Base-by-base conservation (phyloP, 2,797 vertebrate species). In the Typhlichthys eigenmanni region DNA sequence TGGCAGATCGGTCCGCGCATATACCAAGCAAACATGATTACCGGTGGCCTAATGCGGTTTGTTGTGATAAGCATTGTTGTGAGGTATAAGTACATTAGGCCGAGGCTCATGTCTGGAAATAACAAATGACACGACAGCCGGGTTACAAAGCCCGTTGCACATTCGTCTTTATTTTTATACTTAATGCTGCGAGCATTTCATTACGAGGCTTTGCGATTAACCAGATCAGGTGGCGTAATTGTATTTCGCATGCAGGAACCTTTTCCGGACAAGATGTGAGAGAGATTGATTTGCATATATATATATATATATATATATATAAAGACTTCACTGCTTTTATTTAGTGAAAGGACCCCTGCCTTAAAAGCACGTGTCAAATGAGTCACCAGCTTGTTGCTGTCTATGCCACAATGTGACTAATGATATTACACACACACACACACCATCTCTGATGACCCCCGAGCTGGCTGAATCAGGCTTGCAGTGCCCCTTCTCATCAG, bases 21-120 rank as follows among this genome's bases (percentile, higher is more conserved):
- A 88, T 78, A 86, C 88, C 83, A 83, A 84, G 76, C 78, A 91
- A 92, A 92, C 77, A 75, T 84, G 88, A 90, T 93, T 92, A 92
- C 81, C 87, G 87, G 82, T 85, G 71, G 77, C 83, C 72, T 92
- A 91, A 92, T 89, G 76, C 66, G 75, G 84, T 92, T 91, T 91
- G 86, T 83, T 84, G 83, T 88, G 88, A 92, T 91, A 90, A 90
- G 87, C 81, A 86, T 90, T 88, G 86, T 91, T 85, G 82, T 85
- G 83, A 83, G 84, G 85, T 88, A 86, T 90, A 88, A 91, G 84
- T 73, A 51, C 81, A 84, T 91, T 91, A 91, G 77, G 74, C 66
- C 70, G 46, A 82, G 84, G 83, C 85, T 80, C 86, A 85, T 75
- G 80, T 86, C 86, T 85, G 80, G 84, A 82, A 84, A 90, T 88